Evolutionary conservation across 2,888 invertebrate species (phyloP).

Genomic region (Glyphotaelius pellucidus): DNA sequence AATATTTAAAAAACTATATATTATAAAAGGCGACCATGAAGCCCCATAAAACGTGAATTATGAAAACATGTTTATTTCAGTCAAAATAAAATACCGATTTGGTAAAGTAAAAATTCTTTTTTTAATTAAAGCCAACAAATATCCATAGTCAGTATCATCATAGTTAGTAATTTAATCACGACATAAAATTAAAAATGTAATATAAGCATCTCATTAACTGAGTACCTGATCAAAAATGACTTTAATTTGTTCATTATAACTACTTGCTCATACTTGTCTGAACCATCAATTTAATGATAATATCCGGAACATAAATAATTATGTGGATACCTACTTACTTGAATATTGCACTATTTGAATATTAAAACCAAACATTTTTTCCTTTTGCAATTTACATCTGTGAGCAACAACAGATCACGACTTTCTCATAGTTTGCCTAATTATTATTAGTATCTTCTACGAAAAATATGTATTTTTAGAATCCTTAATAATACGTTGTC

Average conservation of each 20-base stretch:
- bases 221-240: neutral
- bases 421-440: neutral
- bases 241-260: neutral
- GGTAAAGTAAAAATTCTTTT: too few relatives aligned
- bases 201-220: neutral
- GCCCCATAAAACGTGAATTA: too few relatives aligned
- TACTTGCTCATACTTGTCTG: neutral
- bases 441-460: neutral
- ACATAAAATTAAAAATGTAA: neutral
- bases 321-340: neutral
- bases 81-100: too few relatives aligned
- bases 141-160: too few relatives aligned
- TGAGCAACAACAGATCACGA: neutral
- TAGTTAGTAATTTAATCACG: neutral
- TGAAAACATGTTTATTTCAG: too few relatives aligned
- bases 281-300: neutral
- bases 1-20: too few relatives aligned
- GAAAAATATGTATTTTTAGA: neutral
- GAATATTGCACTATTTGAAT: neutral
- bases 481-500: neutral
- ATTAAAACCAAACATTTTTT: neutral
- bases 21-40: too few relatives aligned
- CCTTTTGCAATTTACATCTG: neutral
- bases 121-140: neutral
- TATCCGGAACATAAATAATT: neutral